Base-by-base conservation (phyloP, 2,113 vertebrate genomes). In the Castor canadensis region DNA sequence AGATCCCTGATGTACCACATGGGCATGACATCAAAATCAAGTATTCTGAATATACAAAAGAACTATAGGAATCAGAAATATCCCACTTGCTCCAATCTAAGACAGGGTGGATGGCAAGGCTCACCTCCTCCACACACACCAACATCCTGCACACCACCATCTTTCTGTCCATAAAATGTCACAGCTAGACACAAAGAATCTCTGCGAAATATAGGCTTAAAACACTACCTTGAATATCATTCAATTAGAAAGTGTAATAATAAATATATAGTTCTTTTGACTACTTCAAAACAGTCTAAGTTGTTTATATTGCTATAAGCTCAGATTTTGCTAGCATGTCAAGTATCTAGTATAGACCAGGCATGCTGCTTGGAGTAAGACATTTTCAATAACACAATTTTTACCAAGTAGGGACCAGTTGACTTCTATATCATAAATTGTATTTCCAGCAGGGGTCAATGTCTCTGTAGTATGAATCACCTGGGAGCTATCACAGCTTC, bases 231-330 rank as follows among this genome's bases (percentile, higher is more conserved):
- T 75, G 79, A 66, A 62, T 43, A 81, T 30, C 43, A 67, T 62
- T 90, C 67, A n/a, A 28, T 40, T 66, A 30, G 43, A 47, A 96
- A 88, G 4, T 66, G 76, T 56, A 72, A 73, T 30, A 24, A 47
- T 38, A 80, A 69, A 75, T 35, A n/a, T 1, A 32, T 8, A 73
- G 45, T 81, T 87, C 45, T 77, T 64, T 38, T 26, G 89, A 56
- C 77, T 17, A 80, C 22, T 83, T 93, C 89, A 60, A 79, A 86
- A 89, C 54, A 90, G 93, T 38, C 52, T 71, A 45, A 62, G 35
- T 35, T 24, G 35, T 40, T 88, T 26, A 15, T 56, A 67, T 11
- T 54, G 17, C 67, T 38, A 1, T 16, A 54, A 73, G 43, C 62
- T 86, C 62, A 69, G 66, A 52, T 47, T n/a, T 89, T 79, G 26